Conservation (phyloP, 2,113 vertebrate genomes). For the Corynorhinus townsendii region DNA sequence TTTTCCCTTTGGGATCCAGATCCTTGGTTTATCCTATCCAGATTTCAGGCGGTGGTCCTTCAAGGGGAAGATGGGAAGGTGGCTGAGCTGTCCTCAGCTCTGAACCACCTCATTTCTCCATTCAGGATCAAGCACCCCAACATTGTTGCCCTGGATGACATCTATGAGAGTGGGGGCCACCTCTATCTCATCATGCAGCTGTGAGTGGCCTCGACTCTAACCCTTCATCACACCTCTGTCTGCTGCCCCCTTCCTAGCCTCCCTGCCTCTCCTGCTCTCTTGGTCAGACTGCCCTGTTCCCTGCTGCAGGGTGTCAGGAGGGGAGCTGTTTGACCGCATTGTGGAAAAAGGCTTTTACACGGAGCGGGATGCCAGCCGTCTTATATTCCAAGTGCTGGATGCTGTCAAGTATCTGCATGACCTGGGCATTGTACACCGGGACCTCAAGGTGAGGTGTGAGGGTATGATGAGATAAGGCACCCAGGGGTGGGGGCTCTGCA, state of each 20-base stretch:
- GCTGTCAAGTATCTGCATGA: conserved; percentile 97
- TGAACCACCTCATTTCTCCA: conserved; percentile 32
- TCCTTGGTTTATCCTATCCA: not conserved
- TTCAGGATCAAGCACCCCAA: conserved; percentile 96
- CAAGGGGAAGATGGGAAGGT: not conserved
- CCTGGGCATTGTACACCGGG: conserved; percentile 95
- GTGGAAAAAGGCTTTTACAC: conserved; percentile 99
- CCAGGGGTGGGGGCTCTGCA: not conserved
- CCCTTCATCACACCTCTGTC: not conserved
- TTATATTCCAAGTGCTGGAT: conserved; percentile 96
- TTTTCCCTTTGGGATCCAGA: not conserved
- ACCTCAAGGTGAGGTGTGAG: conserved; percentile 90
- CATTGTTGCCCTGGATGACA: conserved; percentile 97
- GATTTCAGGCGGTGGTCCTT: not conserved
- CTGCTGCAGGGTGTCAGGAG: conserved; percentile 89
- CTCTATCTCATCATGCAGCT: conserved; percentile 99
- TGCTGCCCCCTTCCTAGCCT: not conserved
- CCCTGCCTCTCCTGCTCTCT: not conserved
- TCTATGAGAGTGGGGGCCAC: conserved; percentile 95
- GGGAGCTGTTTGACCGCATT: conserved; percentile 97
- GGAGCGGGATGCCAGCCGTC: conserved; percentile 94
- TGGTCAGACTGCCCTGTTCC: not conserved
- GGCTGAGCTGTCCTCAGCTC: not conserved
- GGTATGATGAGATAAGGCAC: not conserved
- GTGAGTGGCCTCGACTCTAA: conserved; percentile 82